These are phyloP conservation scores for Corythornis cristatus DNA, from an alignment of 2,113 vertebrate species.

Conservation along the genomic window DNA sequence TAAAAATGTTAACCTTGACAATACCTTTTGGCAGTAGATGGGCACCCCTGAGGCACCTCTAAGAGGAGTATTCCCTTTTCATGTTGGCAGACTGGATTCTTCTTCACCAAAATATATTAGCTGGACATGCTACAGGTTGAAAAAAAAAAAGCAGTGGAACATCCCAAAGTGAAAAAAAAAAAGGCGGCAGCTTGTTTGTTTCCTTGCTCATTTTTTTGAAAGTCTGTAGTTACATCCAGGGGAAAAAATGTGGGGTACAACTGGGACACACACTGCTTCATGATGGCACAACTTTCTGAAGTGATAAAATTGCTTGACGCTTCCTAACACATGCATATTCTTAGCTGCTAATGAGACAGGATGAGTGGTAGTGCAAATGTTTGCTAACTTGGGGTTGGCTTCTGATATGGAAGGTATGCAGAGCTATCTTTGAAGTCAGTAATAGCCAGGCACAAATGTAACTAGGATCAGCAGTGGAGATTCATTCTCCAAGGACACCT, in stretches of 20 bases:
- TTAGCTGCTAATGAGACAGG: constrained; percentile 49
- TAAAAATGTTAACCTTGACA: background rate
- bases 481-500: background rate
- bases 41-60: background rate
- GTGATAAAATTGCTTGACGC: background rate
- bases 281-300: constrained; percentile 13
- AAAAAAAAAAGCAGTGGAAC: background rate
- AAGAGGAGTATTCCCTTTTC: background rate
- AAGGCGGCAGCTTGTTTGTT: background rate
- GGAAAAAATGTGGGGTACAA: background rate
- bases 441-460: background rate
- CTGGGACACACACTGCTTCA: background rate
- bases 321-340: constrained; percentile 39
- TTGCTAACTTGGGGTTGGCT: constrained; percentile 15
- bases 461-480: background rate
- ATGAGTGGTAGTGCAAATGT: constrained; percentile 36
- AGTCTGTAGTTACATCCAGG: background rate
- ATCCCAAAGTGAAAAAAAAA: background rate
- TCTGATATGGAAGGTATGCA: constrained; percentile 34
- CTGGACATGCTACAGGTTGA: background rate
- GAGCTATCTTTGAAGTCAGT: constrained; percentile 15
- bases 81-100: accelerated
- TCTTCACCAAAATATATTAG: background rate
- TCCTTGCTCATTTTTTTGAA: background rate
- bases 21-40: background rate